These are phyloP conservation scores for Styela plicata DNA, from an alignment of 23 tunicate species.

Conservation along the genomic window DNA sequence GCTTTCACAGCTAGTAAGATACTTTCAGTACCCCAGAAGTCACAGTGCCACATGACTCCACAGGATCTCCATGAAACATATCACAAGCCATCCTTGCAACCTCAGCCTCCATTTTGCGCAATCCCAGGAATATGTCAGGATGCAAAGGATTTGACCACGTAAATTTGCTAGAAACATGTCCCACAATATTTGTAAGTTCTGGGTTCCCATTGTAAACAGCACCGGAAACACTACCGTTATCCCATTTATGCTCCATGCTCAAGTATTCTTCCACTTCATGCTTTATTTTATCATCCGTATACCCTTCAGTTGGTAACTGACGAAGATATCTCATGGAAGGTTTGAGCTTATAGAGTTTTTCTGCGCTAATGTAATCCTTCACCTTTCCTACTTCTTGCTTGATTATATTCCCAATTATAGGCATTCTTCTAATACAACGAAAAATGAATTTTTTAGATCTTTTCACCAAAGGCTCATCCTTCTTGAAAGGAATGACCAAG, in stretches of 20 bases:
- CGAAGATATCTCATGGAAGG: conserved; percentile 58
- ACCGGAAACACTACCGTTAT: conserved; percentile 79
- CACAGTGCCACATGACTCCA: conserved; percentile 73
- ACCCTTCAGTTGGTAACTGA: conserved; percentile 48
- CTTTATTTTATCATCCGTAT: neutral
- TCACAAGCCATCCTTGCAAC: conserved; percentile 79
- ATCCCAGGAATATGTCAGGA: conserved; percentile 85
- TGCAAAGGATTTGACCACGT: conserved; percentile 96
- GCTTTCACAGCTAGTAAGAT: conserved; percentile 81
- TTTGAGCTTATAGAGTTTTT: conserved; percentile 57
- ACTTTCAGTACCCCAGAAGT: conserved; percentile 96
- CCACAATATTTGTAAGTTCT: conserved; percentile 49
- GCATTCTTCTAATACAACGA: conserved; percentile 58
- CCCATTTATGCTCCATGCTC: conserved; percentile 75
- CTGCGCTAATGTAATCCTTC: conserved; percentile 48
- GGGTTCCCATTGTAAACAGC: conserved; percentile 78
- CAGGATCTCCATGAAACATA: conserved; percentile 79
- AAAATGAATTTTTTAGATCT: conserved; percentile 50
- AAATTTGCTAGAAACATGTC: conserved; percentile 65
- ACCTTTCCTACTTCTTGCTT: conserved; percentile 49
- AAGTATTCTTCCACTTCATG: conserved; percentile 58
- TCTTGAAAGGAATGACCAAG: conserved; percentile 36
- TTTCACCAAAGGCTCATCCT: conserved; percentile 27
- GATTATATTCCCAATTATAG: conserved; percentile 44
- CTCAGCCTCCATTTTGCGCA: conserved; percentile 99